These are phyloP conservation scores for Acholoe squamosa DNA, from an alignment of 2,888 invertebrate species.

Conservation along the genomic window DNA sequence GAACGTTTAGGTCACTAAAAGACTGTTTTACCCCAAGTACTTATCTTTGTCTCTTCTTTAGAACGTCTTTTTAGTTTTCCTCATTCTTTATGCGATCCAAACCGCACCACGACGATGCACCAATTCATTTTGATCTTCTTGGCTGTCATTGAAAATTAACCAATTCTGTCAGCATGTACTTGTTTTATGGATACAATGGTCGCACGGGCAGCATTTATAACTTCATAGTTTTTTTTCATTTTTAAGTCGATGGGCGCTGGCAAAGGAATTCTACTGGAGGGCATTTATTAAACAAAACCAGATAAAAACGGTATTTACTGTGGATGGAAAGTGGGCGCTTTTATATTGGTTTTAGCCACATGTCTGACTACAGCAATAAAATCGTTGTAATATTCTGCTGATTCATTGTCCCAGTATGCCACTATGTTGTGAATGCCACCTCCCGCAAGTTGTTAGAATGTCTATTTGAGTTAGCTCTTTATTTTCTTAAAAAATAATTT, in stretches of 20 bases:
- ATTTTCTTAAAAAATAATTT: too few species aligned
- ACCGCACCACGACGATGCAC: not conserved
- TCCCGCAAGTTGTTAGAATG: too few species aligned
- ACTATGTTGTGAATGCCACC: too few species aligned
- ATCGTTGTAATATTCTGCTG: too few species aligned
- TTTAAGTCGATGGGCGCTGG: too few species aligned
- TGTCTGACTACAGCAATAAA: not conserved
- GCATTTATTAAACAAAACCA: not conserved
- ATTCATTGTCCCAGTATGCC: too few species aligned
- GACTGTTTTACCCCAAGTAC: not conserved
- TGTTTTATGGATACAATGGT: not conserved
- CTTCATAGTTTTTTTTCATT: not conserved
- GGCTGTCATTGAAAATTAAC: conserved; percentile 9
- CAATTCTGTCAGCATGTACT: not conserved
- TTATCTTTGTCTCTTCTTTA: not conserved
- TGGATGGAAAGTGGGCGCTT: not conserved
- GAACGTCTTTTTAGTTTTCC: not conserved
- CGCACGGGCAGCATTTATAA: not conserved
- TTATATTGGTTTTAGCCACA: not conserved
- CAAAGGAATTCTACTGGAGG: not conserved
- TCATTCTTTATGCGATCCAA: not conserved
- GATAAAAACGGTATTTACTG: not conserved
- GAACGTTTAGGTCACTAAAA: too few species aligned
- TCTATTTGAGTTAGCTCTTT: too few species aligned
- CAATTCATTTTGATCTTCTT: conserved; percentile 23